Base-by-base conservation (phyloP, 1,140 invertebrate species). In the Pogonus chalceus region DNA sequence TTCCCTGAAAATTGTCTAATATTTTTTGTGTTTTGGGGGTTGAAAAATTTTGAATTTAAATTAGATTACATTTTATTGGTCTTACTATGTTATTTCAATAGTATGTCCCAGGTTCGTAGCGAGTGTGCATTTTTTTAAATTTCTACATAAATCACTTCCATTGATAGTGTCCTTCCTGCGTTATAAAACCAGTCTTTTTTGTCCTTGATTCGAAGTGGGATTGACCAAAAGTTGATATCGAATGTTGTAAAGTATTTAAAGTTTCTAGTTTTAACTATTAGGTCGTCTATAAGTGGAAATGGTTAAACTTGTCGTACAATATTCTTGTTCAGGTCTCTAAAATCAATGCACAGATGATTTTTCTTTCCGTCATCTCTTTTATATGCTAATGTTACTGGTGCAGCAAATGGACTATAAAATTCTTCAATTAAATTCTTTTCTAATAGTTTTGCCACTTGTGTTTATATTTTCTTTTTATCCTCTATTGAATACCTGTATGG, bases 181-280 rank as follows among this genome's bases (percentile, higher is more conserved):
- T 67, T n/a, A 72, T 60, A 60, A 72, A 68, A 16, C 49, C 66
- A 21, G 65, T 69, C 53, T 72, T 70, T 9, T 56, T 65, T 65
- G 52, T 71, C 65, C 58, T 63, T 48, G 24, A 61, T 56, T 55
- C 54, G 49, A 9, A 57, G n/a, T 35, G 67, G 65, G n/a, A 70
- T 69, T 20, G 67, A 68, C 68, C 67, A 71, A 53, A 70, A 72
- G 58, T 68, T 70, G 24, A 70, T 64, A 51, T 71, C 68, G 1
- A 69, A 48, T 26, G 56, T 64, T 16, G 67, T 52, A 35, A 69
- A 71, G 50, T 52, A 70, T 46, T 60, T 65, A 23, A 62, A 70
- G 51, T 65, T 59, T 56, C 61, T 61, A 48, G 64, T 62, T 52
- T 64, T 65, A 46, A 60, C 37, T 31, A 59, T 57, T 55, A 65